Conservation (phyloP, 1,140 invertebrate species). For the Tetragonula clypearis region DNA sequence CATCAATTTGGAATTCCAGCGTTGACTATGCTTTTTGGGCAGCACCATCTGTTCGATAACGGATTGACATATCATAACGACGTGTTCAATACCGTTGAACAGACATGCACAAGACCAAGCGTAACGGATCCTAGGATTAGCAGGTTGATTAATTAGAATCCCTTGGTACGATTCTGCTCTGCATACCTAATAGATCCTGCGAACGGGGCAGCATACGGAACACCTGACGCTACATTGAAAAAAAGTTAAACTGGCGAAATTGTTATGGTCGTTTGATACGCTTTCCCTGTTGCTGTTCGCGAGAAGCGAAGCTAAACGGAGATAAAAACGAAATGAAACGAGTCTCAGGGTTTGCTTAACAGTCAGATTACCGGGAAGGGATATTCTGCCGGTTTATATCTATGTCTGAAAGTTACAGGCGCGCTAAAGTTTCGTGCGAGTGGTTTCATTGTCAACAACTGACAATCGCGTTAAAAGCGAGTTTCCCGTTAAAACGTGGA, state of each 20-base stretch:
- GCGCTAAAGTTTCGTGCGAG: neutral
- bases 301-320: neutral
- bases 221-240: neutral
- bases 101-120: neutral
- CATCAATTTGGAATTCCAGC: no score
- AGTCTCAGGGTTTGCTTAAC: no score
- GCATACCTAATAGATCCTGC: neutral
- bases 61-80: constrained; percentile 8
- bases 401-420: no score
- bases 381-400: neutral
- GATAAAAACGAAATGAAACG: neutral
- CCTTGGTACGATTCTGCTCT: neutral
- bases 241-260: neutral
- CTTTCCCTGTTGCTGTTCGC: neutral
- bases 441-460: neutral
- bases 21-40: neutral
- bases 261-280: neutral
- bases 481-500: neutral
- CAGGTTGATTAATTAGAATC: constrained; percentile 29
- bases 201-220: no score
- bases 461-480: no score
- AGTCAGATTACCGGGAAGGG: no score
- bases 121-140: constrained; percentile 12
- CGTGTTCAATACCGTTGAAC: constrained; percentile 17
- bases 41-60: neutral